Evolutionary conservation across 2,113 vertebrate species (phyloP).

Genomic region (Lota lota): DNA sequence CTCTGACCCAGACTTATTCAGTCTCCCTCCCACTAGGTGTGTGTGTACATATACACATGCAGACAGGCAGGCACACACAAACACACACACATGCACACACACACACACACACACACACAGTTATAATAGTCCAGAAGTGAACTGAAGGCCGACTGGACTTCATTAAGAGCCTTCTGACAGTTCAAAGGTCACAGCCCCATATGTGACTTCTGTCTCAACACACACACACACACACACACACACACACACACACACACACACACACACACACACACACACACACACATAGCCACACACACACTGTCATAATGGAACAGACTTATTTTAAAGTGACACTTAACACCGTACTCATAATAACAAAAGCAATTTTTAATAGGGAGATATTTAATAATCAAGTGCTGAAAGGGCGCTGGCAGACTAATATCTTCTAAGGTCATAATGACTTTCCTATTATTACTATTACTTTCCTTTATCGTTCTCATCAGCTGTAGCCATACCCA

Average conservation of each 20-base stretch:
- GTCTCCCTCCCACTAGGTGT: not conserved
- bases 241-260: no score
- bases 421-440: not conserved
- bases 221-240: no score
- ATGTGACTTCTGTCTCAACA: constrained; percentile 11
- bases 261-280: no score
- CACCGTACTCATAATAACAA: no score
- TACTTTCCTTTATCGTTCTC: not conserved
- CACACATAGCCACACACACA: no score
- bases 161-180: constrained; percentile 24
- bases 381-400: no score
- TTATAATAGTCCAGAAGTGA: not conserved
- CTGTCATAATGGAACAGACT: no score
- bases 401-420: constrained; percentile 10
- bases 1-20: not conserved
- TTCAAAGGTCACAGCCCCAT: constrained; percentile 9
- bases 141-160: constrained; percentile 31
- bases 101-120: not conserved
- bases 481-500: not conserved
- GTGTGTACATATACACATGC: not conserved
- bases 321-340: no score
- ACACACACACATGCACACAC: no score
- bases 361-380: no score
- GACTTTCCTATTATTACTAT: not conserved
- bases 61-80: not conserved